Percentiles rank a stretch among this genome's conserved stretches.
Conservation (phyloP, 2,888 invertebrate species). For the Meloe dianella region DNA sequence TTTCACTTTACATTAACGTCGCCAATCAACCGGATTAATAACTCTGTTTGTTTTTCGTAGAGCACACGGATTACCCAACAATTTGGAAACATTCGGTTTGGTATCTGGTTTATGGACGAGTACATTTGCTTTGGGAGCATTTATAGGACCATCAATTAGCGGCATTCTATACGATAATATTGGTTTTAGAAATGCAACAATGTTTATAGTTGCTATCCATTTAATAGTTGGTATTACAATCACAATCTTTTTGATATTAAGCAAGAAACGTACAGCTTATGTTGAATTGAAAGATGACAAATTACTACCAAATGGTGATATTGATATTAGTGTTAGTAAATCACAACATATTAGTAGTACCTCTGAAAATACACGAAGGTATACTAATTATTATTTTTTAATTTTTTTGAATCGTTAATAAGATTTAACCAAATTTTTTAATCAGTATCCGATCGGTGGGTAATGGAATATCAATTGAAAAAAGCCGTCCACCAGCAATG, state of each 20-base stretch:
- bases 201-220: conserved; percentile 74
- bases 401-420: too few species aligned
- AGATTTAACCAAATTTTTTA: too few species aligned
- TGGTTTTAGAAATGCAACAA: conserved; percentile 73
- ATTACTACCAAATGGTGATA: conserved; percentile 62
- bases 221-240: conserved; percentile 65
- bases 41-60: conserved; percentile 61
- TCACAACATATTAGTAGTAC: conserved; percentile 50
- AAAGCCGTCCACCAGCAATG: conserved; percentile 73
- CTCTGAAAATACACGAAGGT: conserved; percentile 55
- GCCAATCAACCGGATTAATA: too few species aligned
- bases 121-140: conserved; percentile 86
- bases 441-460: conserved; percentile 56
- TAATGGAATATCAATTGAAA: conserved; percentile 68
- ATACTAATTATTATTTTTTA: conserved; percentile 17
- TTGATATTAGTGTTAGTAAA: conserved; percentile 56
- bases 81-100: conserved; percentile 85
- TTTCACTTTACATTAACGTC: too few species aligned
- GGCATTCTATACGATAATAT: conserved; percentile 76
- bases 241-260: conserved; percentile 58
- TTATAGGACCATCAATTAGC: conserved; percentile 79
- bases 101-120: conserved; percentile 92
- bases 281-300: conserved; percentile 61
- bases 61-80: conserved; percentile 78
- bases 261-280: conserved; percentile 46